phyloP scores from a whole-genome alignment of 92 coral and sea anemone species.

The Zoanthus gigantus region DNA sequence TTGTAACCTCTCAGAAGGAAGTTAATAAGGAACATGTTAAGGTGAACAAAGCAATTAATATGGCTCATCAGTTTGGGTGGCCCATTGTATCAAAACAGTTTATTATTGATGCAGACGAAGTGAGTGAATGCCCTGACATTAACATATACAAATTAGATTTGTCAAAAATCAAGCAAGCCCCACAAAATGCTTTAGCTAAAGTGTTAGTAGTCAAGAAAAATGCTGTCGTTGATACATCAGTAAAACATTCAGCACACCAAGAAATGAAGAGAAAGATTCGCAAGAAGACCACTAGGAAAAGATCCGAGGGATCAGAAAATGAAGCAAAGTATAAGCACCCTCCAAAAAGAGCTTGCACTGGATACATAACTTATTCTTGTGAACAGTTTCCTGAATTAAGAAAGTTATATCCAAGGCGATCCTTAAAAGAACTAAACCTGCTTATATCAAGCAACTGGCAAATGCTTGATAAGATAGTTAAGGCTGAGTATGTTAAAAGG shows the following conservation, averaged over 20 bases:
- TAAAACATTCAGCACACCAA: slow-evolving; percentile 13
- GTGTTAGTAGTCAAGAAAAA: background rate
- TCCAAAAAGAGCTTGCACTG: slow-evolving; percentile 27
- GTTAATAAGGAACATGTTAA: slow-evolving; percentile 38
- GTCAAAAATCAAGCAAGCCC: slow-evolving; percentile 16
- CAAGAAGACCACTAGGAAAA: background rate
- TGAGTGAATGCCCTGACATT: background rate
- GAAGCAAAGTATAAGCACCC: slow-evolving; percentile 3
- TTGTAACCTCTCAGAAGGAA: slow-evolving; percentile 42
- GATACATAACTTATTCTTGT: slow-evolving; percentile 17
- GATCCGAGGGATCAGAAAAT: background rate
- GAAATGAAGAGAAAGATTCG: slow-evolving; percentile 23
- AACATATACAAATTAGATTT: slow-evolving; percentile 3
- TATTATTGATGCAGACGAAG: slow-evolving; percentile 8
- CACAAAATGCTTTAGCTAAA: background rate
- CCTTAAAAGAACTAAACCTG: slow-evolving; percentile 7
- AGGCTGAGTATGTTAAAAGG: background rate
- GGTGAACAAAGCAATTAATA: slow-evolving; percentile 41
- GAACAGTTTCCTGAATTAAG: slow-evolving; percentile 14
- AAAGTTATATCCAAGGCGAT: background rate
- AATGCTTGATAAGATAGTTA: background rate
- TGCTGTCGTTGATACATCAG: background rate
- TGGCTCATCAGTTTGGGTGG: slow-evolving; percentile 43
- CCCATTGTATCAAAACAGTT: slow-evolving; percentile 14
- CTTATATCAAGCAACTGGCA: slow-evolving; percentile 17